A percentile compares a stretch with the other conserved stretches of the same genome.
Evolutionary conservation across 2,113 vertebrate species (phyloP).

Genomic region (Ailurus styani): DNA sequence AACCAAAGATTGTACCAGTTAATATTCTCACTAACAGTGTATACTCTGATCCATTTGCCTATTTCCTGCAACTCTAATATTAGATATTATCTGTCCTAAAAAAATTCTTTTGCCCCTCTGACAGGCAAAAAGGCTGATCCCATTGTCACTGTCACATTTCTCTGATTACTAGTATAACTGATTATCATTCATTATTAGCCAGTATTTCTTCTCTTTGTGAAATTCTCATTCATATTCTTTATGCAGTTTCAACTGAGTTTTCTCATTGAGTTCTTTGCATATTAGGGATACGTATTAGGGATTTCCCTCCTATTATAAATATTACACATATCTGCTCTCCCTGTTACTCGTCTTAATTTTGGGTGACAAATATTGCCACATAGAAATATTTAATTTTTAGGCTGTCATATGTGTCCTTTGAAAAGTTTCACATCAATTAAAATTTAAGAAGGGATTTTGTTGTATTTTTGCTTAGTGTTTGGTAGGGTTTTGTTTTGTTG

Average conservation of each 20-base stretch:
- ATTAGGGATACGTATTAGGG: too few relatives aligned
- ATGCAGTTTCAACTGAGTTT: not conserved
- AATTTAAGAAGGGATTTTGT: not conserved
- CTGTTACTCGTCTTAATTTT: not conserved
- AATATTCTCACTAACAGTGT: not conserved
- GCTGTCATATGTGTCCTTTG: not conserved
- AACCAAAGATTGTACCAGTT: not conserved
- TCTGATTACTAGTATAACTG: not conserved
- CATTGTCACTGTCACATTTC: not conserved
- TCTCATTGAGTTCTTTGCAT: not conserved
- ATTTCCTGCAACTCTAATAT: not conserved
- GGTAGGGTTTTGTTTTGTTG: not conserved
- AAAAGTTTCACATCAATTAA: not conserved
- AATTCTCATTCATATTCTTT: not conserved
- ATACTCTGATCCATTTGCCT: not conserved
- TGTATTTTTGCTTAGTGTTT: not conserved
- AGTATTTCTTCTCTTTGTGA: not conserved
- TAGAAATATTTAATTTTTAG: not conserved
- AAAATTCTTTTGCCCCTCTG: not conserved
- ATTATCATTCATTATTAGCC: not conserved
- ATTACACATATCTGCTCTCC: not conserved
- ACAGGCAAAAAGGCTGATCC: not conserved
- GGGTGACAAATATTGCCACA: not conserved
- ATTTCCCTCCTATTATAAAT: not conserved
- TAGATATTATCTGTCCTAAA: not conserved